Evolutionary conservation across 2,797 vertebrate species (phyloP), one percentile per base, ranked within the genome.

Genomic region (Acanthornis magna): DNA sequence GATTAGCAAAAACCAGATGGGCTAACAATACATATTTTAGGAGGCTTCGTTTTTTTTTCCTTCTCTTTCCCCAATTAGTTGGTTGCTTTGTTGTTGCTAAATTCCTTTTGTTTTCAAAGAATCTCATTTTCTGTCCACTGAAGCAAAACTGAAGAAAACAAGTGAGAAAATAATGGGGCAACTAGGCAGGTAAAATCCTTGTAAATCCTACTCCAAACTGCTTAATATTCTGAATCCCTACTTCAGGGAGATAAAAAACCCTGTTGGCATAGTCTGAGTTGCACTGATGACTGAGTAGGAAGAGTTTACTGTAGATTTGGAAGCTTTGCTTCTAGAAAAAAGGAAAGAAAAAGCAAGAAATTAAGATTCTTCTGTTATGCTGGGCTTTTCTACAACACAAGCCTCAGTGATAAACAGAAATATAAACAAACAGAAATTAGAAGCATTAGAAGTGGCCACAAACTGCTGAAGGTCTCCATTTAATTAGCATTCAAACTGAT

Each of bases 401-500:
- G 55, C 27, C 74, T 77, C 60, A 45, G 38, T 74, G 91, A 84
- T 89, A 67, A 94, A 85, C 78, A 94, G 88, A 95, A 93, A 93
- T 65, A 72, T 32, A 87, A 95, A 96, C 89, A 96, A 88, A 93
- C 73, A 83, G 62, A 96, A 96, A 96, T 70, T 95, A 92, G 79
- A 93, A 94, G 84, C 80, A 81, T 92, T 92, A 95, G 73, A 85
- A 95, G 85, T 96, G 74, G 91, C 40, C 83, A 85, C 57, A 76
- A 85, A 95, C 89, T 94, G 94, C 87, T 78, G 66, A 90, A 96
- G 88, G 73, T 89, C 85, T 94, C 88, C 22, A 89, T 76, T 94
- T 95, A 96, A 95, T 96, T 94, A 91, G 88, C 79, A 96, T 97
- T 96, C 84, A 89, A 88, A 67, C 91, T 88, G 93, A 74, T 73